A percentile compares a stretch with the other conserved stretches of the same genome.
Evolutionary conservation across 2,113 vertebrate genomes (phyloP).

Genomic region (Chitala chitala): DNA sequence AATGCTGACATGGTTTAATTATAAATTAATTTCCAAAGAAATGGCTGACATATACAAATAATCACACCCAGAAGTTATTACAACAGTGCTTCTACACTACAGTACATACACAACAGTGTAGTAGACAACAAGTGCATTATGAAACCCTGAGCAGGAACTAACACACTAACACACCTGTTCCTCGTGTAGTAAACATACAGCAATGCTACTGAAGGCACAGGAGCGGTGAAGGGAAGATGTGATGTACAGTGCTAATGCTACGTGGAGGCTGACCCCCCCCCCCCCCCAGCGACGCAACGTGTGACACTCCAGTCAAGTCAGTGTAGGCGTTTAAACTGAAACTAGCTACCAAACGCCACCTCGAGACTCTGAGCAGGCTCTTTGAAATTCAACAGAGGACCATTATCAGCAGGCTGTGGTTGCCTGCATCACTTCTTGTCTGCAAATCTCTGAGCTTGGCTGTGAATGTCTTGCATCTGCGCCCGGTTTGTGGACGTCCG

Average conservation of each 20-base stretch:
- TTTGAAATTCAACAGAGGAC: not conserved
- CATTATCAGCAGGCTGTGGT: slow-evolving; percentile 39
- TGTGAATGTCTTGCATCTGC: not conserved
- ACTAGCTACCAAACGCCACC: not conserved
- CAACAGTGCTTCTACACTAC: too few relatives aligned
- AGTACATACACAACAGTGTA: too few relatives aligned
- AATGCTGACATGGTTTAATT: too few relatives aligned
- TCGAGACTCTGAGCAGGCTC: not conserved
- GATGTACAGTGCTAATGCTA: not conserved
- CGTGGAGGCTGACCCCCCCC: not conserved
- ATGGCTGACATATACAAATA: too few relatives aligned
- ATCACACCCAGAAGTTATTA: too few relatives aligned
- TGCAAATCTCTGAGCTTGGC: slow-evolving; percentile 35
- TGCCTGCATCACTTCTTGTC: slow-evolving; percentile 54
- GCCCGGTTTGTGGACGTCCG: not conserved
- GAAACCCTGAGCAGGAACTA: not conserved
- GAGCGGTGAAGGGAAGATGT: not conserved
- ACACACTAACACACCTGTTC: not conserved
- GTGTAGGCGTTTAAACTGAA: not conserved
- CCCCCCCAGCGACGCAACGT: not conserved
- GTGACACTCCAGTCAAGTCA: not conserved
- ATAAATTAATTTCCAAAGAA: too few relatives aligned
- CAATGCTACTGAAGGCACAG: not conserved
- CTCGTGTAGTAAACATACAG: slow-evolving; percentile 19
- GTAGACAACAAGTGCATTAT: slow-evolving; percentile 1